phyloP scores from a whole-genome alignment of 1,140 invertebrate species.

The Neomicropteryx cornuta region DNA sequence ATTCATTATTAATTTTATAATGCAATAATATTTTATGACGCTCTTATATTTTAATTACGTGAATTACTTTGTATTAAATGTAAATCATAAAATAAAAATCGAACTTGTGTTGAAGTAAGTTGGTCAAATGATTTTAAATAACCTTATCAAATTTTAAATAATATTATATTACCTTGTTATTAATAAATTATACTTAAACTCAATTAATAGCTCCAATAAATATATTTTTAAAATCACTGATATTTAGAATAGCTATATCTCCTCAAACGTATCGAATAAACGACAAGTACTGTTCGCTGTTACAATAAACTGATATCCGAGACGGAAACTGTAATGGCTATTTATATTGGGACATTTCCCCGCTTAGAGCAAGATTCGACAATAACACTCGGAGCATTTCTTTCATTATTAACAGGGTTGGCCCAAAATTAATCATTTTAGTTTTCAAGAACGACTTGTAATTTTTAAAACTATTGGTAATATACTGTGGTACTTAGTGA shows the following conservation, averaged over 20 bases:
- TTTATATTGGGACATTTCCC: conserved; percentile 1
- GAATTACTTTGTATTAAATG: too few relatives aligned
- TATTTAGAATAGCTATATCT: neutral
- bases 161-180: neutral
- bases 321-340: conserved; percentile 3
- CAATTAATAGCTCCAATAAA: neutral
- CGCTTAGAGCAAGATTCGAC: too few relatives aligned
- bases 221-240: neutral
- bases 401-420: too few relatives aligned
- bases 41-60: too few relatives aligned
- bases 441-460: too few relatives aligned
- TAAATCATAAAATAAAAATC: too few relatives aligned
- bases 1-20: neutral
- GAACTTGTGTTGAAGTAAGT: too few relatives aligned
- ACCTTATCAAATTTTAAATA: neutral
- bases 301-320: neutral
- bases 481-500: too few relatives aligned
- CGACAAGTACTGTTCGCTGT: conserved; percentile 1
- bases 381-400: too few relatives aligned
- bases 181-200: neutral
- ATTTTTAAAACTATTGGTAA: too few relatives aligned
- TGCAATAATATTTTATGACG: too few relatives aligned
- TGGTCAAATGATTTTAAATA: neutral
- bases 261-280: neutral
- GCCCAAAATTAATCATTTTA: too few relatives aligned